Percentiles rank a stretch among this genome's conserved stretches.
Conservation (phyloP, 2,113 vertebrate species). For the Gadus macrocephalus region DNA sequence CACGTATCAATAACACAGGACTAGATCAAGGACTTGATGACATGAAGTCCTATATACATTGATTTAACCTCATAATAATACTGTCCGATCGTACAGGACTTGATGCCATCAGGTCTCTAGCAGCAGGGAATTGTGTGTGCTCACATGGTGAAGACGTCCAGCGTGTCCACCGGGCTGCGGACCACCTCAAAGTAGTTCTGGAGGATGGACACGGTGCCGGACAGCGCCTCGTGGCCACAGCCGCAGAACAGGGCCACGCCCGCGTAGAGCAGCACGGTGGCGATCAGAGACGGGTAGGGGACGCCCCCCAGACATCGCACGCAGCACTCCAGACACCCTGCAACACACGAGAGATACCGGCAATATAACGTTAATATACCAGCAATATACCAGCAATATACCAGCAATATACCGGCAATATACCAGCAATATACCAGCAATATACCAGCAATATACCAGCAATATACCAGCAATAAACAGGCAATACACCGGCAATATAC, state of each 20-base stretch:
- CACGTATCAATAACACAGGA: too few relatives aligned
- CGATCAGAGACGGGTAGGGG: conserved; percentile 93
- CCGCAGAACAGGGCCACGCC: conserved; percentile 97
- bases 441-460: too few relatives aligned
- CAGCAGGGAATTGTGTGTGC: conserved; percentile 35
- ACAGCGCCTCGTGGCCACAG: conserved; percentile 95
- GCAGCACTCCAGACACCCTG: conserved; percentile 97
- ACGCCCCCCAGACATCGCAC: conserved; percentile 98
- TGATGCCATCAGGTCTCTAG: background rate
- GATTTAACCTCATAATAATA: too few relatives aligned
- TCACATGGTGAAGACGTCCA: conserved; percentile 98
- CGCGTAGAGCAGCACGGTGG: conserved; percentile 95
- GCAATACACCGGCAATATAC: too few relatives aligned
- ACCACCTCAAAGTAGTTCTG: conserved; percentile 98
- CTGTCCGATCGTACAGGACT: too few relatives aligned
- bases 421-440: too few relatives aligned
- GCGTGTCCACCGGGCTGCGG: conserved; percentile 83
- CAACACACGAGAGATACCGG: background rate
- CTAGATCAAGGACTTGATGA: background rate
- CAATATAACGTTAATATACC: too few relatives aligned
- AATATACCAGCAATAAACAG: too few relatives aligned
- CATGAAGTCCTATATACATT: background rate
- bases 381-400: too few relatives aligned
- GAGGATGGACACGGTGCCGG: conserved; percentile 94
- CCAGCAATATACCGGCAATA: too few relatives aligned